Evolutionary conservation across 1,140 invertebrate species (phyloP), one percentile per base, ranked within the genome.

Genomic region (Zaprionus nigranus): DNA sequence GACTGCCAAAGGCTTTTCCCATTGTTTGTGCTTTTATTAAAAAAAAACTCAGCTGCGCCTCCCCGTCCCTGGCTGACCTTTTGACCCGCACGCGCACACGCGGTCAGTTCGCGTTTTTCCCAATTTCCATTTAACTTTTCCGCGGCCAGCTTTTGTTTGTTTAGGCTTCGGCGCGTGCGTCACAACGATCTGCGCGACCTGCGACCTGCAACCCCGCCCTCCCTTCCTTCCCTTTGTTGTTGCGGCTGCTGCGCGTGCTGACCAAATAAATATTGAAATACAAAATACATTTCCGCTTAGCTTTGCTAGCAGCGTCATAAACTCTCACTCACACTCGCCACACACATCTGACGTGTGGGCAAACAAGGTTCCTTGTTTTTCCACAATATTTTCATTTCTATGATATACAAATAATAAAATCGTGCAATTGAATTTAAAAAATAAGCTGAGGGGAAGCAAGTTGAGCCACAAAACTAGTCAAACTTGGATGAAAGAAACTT

Each of bases 1-100:
- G 15, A 36, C 24, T 54, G 63, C n/a, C 12, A 53, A 26, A 57
- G 43, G 24, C 71, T 67, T 67, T 78, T 66, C 34, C 62, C 38
- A 54, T 73, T 79, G 76, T 67, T 64, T 75, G 60, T 59, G 53
- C 54, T 64, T 51, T 28, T 49, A 0, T 2, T 12, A 43, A 58
- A 58, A 63, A 62, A 30, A 77, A 78, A 84, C 69, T 84, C 83
- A 83, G 84, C 76, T 80, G 82, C 78, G 38, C 12, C 22, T 34
- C 36, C 34, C 17, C 36, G 26, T 53, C 22, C 9, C 22, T 59
- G 57, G 67, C 62, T 77, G 64, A 36, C 80, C 80, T 83, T 86
- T 86, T 78, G 63, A 66, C 49, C 54, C 24, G 5, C 9, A 11
- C 20, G 2, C 58, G 58, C 72, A 75, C 64, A 54, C 66, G 71